Evolutionary conservation across 2,797 vertebrate genomes (phyloP).

Genomic region (Silurus aristotelis): DNA sequence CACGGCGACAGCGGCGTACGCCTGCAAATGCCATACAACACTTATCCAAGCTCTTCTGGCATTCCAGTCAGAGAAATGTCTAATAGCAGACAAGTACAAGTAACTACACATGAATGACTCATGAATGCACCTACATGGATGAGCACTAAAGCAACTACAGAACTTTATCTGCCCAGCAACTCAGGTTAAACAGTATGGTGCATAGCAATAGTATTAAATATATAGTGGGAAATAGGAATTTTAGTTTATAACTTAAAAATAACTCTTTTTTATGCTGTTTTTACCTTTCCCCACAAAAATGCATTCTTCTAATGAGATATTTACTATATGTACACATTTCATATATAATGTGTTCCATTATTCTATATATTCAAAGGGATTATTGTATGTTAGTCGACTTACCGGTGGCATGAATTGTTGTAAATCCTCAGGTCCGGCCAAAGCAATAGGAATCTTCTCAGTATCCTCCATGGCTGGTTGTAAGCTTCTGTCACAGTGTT

Average conservation of each 20-base stretch:
- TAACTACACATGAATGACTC: not conserved
- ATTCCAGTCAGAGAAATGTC: not conserved
- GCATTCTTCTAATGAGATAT: too few species aligned
- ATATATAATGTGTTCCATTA: too few species aligned
- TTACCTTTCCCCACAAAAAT: too few species aligned
- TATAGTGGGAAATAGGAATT: too few species aligned
- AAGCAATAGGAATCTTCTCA: conserved; percentile 87
- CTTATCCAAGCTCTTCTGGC: conserved; percentile 7
- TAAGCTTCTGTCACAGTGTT: conserved; percentile 38
- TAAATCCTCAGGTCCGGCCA: conserved; percentile 82
- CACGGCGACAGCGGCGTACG: conserved; percentile 77
- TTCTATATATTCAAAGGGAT: not conserved
- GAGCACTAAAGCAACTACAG: not conserved
- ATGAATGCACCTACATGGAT: not conserved
- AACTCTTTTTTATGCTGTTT: too few species aligned
- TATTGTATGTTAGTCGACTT: conserved; percentile 65
- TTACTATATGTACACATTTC: too few species aligned
- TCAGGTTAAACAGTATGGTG: not conserved
- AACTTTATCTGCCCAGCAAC: not conserved
- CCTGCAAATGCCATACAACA: conserved; percentile 64
- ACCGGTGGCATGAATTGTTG: conserved; percentile 86
- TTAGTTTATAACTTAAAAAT: too few species aligned
- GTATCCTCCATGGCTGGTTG: conserved; percentile 75
- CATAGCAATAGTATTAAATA: too few species aligned
- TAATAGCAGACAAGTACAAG: not conserved